Conservation (phyloP, 2,113 vertebrate species). For the Lophotis ruficrista region DNA sequence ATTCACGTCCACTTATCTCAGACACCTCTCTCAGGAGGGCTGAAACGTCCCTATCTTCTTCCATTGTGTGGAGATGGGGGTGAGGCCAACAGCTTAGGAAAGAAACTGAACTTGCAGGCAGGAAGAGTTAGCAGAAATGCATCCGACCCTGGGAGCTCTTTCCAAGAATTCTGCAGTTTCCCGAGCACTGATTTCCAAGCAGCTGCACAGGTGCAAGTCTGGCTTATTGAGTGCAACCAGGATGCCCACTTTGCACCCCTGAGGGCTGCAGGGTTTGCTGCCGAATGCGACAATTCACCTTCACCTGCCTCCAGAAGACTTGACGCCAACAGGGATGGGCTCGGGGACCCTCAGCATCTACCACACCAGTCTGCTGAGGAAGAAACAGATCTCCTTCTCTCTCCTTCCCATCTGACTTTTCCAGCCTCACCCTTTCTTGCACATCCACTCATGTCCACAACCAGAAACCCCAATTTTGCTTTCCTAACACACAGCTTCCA, state of each 20-base stretch:
- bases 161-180: background rate
- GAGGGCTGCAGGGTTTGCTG: background rate
- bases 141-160: background rate
- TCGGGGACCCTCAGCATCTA: background rate
- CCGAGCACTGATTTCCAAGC: background rate
- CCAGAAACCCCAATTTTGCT: background rate
- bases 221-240: background rate
- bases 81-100: background rate
- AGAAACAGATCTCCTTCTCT: background rate
- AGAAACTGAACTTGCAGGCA: background rate
- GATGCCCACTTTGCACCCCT: background rate
- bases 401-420: background rate
- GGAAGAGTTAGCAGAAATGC: background rate
- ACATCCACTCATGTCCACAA: rapidly evolving
- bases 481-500: background rate
- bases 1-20: slow-evolving; percentile 52
- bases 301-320: background rate
- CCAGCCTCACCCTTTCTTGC: background rate
- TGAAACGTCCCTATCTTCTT: slow-evolving; percentile 42
- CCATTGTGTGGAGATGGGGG: slow-evolving; percentile 24
- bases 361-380: background rate
- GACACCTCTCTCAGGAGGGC: slow-evolving; percentile 29
- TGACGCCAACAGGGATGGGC: background rate
- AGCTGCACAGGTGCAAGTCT: background rate
- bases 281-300: background rate